Percentiles rank a stretch among this genome's conserved stretches.
Evolutionary conservation across 2,113 vertebrate genomes (phyloP).

Genomic region (Tichodroma muraria): DNA sequence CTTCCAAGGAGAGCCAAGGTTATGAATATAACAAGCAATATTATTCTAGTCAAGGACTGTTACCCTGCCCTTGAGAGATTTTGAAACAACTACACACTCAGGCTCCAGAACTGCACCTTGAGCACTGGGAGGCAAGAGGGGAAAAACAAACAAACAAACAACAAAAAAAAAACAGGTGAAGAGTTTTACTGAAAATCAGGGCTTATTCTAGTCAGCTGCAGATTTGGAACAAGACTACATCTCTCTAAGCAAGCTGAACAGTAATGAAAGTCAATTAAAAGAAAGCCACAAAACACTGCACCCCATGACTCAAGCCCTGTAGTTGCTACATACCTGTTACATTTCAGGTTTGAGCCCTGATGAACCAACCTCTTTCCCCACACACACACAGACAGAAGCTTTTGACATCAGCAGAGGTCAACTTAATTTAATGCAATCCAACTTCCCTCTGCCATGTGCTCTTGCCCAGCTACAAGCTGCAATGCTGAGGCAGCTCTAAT

Average conservation of each 20-base stretch:
- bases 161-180: neutral
- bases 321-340: slow-evolving; percentile 28
- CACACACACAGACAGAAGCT: neutral
- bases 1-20: neutral
- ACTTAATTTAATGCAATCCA: neutral
- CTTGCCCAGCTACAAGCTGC: neutral
- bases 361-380: neutral
- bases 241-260: neutral
- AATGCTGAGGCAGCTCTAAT: neutral
- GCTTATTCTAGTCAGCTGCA: neutral
- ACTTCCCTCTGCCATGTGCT: neutral
- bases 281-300: slow-evolving; percentile 23
- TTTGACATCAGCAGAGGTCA: slow-evolving; percentile 8
- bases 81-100: neutral
- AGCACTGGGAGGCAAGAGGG: neutral
- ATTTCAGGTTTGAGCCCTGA: slow-evolving; percentile 9
- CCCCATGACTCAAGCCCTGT: slow-evolving; percentile 25
- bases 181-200: neutral
- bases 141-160: neutral
- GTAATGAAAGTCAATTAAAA: slow-evolving; percentile 38
- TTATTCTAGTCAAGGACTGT: neutral
- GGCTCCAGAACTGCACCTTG: neutral
- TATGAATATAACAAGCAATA: neutral
- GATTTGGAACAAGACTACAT: neutral
- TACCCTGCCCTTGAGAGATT: neutral